Evolutionary conservation across 2,113 vertebrate genomes (phyloP).

Genomic region (Sus scrofa): DNA sequence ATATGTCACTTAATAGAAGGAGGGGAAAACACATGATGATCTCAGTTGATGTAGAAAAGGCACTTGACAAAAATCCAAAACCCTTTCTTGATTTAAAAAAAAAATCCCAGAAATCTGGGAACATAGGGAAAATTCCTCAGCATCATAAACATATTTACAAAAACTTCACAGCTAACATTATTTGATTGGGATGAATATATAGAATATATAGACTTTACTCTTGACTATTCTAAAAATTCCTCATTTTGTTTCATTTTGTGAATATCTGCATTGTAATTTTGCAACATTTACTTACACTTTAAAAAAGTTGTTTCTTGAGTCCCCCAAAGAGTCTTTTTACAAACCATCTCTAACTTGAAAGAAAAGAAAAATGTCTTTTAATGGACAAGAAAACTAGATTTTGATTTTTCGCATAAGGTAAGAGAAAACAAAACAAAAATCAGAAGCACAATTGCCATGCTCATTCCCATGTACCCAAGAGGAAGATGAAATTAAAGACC

Average conservation of each 20-base stretch:
- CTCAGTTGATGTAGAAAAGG: too few relatives aligned
- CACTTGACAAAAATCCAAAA: too few relatives aligned
- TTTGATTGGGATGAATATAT: neutral
- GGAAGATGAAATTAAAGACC: neutral
- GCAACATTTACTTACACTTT: neutral
- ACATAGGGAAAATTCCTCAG: too few relatives aligned
- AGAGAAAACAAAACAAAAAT: slow-evolving; percentile 11
- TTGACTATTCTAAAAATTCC: neutral
- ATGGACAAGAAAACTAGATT: neutral
- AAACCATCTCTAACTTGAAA: neutral
- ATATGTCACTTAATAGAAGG: too few relatives aligned
- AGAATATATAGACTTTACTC: neutral
- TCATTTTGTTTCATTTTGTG: neutral
- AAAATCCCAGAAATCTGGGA: too few relatives aligned
- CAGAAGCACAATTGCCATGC: neutral
- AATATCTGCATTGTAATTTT: neutral
- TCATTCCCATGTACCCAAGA: neutral
- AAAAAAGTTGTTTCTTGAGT: neutral
- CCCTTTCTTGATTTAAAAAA: too few relatives aligned
- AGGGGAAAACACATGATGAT: too few relatives aligned
- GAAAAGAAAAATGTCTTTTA: neutral
- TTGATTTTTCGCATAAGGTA: neutral
- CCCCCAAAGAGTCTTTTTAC: neutral
- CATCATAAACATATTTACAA: too few relatives aligned
- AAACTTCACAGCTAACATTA: too few relatives aligned